These are phyloP conservation scores for Zaprionus bogoriensis DNA, from an alignment of 2,888 invertebrate genomes.

Conservation along the genomic window DNA sequence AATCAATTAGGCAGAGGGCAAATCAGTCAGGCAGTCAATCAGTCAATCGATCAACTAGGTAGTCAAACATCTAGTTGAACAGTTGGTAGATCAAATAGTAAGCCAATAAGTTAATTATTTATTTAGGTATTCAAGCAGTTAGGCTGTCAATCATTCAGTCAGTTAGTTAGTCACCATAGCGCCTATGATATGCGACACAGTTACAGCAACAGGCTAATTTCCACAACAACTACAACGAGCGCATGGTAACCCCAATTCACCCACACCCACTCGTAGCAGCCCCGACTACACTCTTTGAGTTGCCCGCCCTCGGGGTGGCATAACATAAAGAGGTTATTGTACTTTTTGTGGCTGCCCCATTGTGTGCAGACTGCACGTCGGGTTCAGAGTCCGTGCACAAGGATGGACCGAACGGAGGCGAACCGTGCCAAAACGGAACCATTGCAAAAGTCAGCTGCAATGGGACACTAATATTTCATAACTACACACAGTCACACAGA, in stretches of 20 bases:
- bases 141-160: not conserved
- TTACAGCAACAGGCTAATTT: too few species aligned
- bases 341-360: constrained; percentile 35
- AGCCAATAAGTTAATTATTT: too few species aligned
- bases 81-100: too few species aligned
- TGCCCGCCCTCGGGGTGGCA: constrained; percentile 2
- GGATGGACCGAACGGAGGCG: constrained; percentile 34
- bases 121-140: too few species aligned
- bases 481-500: constrained; percentile 7
- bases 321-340: constrained; percentile 48
- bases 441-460: constrained; percentile 40
- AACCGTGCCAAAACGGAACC: not conserved
- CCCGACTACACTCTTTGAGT: not conserved
- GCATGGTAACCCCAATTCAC: not conserved
- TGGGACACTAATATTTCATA: constrained; percentile 41
- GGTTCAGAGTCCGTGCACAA: constrained; percentile 38
- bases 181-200: too few species aligned
- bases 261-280: too few species aligned
- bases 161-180: not conserved
- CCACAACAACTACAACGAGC: too few species aligned
- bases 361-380: constrained; percentile 10
- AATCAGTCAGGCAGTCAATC: not conserved
- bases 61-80: too few species aligned
- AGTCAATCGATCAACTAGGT: not conserved
- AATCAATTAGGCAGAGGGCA: too few species aligned